These are phyloP conservation scores for Gasteruption jaculator DNA, from an alignment of 2,888 invertebrate species.

Conservation along the genomic window DNA sequence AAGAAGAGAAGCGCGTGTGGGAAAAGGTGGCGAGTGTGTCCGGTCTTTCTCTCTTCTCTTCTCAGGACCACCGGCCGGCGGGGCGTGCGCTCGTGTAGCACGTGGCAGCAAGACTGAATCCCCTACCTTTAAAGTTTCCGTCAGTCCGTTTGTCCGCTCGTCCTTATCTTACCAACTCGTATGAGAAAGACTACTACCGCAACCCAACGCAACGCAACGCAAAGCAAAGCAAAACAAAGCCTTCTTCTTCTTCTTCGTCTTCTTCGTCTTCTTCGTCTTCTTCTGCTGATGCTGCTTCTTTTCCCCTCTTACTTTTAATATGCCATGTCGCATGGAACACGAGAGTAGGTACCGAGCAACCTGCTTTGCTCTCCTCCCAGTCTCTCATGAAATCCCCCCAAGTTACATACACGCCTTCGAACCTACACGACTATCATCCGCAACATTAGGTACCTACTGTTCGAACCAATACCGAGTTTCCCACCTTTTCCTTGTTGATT, in stretches of 20 bases:
- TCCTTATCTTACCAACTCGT: conserved; percentile 41
- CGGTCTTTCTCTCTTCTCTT: too few relatives aligned
- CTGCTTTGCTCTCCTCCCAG: conserved; percentile 7
- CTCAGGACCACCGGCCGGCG: conserved; percentile 44
- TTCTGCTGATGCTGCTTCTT: neutral
- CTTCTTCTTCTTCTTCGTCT: conserved; percentile 23
- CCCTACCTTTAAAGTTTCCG: conserved; percentile 43
- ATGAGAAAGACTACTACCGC: conserved; percentile 35
- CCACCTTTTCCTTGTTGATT: too few relatives aligned
- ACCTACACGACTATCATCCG: too few relatives aligned
- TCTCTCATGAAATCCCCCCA: conserved; percentile 12
- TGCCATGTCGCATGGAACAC: too few relatives aligned
- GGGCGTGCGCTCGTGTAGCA: conserved; percentile 50
- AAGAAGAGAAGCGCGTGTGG: conserved; percentile 18
- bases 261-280: conserved; percentile 6
- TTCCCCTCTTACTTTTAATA: conserved; percentile 12
- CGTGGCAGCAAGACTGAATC: conserved; percentile 50
- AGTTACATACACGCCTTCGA: too few relatives aligned
- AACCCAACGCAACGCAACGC: too few relatives aligned
- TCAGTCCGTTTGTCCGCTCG: conserved; percentile 44
- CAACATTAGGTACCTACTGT: too few relatives aligned
- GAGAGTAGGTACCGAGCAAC: conserved; percentile 8
- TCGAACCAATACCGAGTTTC: too few relatives aligned
- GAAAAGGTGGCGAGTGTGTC: conserved; percentile 24
- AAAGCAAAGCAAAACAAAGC: too few relatives aligned